phyloP scores from a whole-genome alignment of 2,113 vertebrate genomes.

The Cinclus cinclus region DNA sequence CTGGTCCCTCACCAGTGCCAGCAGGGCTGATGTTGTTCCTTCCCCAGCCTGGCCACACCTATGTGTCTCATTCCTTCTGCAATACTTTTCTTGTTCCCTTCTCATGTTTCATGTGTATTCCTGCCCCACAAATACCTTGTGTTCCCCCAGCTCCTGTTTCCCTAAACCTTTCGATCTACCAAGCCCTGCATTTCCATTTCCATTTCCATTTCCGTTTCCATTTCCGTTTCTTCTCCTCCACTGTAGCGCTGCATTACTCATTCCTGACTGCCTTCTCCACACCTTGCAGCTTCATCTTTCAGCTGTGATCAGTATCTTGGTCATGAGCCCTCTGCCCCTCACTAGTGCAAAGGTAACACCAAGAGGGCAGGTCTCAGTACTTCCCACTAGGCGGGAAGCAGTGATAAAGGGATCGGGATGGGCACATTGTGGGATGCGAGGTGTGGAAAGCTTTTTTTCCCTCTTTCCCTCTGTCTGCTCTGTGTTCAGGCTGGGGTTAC shows the following conservation, averaged over 20 bases:
- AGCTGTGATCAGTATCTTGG: rapidly evolving
- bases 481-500: constrained; percentile 64
- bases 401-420: rapidly evolving
- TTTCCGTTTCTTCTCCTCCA: not conserved
- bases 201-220: too few relatives aligned
- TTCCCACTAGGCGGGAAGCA: rapidly evolving
- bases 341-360: rapidly evolving
- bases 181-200: not conserved
- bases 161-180: not conserved
- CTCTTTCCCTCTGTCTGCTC: not conserved
- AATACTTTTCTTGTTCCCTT: not conserved
- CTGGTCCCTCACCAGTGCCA: not conserved
- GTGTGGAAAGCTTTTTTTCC: not conserved
- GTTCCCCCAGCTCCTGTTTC: rapidly evolving
- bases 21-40: not conserved
- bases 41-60: not conserved
- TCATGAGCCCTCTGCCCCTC: not conserved
- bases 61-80: not conserved
- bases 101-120: rapidly evolving
- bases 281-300: not conserved
- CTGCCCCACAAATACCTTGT: not conserved
- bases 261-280: not conserved
- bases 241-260: not conserved
- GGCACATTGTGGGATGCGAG: rapidly evolving
- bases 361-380: too few relatives aligned